Evolutionary conservation across 2,113 vertebrate genomes (phyloP), one percentile per base, ranked within the genome.

Genomic region (Apodemus speciosus): DNA sequence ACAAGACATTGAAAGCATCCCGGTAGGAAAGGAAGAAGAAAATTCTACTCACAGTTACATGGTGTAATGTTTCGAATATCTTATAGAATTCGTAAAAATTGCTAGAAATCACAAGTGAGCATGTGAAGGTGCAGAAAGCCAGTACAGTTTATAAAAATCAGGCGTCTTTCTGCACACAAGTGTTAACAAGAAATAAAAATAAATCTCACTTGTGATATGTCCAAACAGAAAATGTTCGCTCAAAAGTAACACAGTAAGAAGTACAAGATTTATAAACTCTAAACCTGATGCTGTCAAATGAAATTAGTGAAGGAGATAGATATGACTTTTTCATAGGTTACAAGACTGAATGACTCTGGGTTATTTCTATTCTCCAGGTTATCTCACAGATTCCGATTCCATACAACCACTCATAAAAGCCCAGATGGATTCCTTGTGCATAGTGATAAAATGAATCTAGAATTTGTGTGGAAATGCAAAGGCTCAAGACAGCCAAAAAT

Each of bases 181-280:
- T 1, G 89, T 21, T 91, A 58, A 81, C 13, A 77, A 90, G 30
- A 30, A 21, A 75, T 46, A 72, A 62, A 81, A 91, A 85, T 56
- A 73, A 85, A 92, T 62, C 53, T 84, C n/a, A 72, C 30, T 60
- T 27, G 49, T 14, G 60, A 38, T 38, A 66, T 21, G 53, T 66
- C 15, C 4, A 68, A 77, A 77, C 40, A 25, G 60, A 86, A 79
- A 58, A 27, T 56, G 43, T 6, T 46, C 7, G 30, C 6, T 58
- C 10, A 58, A 60, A 35, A 80, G 80, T 60, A 89, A 80, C 51
- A n/a, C 85, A 85, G 69, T 69, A 53, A 75, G 77, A 92, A 73
- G 13, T 46, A 0, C 27, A 73, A 72, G 16, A 32, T 14, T 66
- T 92, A 5, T 21, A 80, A 85, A 58, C 18, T 20, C 6, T 46